Percentiles rank a stretch among this genome's conserved stretches.
phyloP scores from a whole-genome alignment of 2,888 invertebrate genomes.

The Opisthograptis luteolata region DNA sequence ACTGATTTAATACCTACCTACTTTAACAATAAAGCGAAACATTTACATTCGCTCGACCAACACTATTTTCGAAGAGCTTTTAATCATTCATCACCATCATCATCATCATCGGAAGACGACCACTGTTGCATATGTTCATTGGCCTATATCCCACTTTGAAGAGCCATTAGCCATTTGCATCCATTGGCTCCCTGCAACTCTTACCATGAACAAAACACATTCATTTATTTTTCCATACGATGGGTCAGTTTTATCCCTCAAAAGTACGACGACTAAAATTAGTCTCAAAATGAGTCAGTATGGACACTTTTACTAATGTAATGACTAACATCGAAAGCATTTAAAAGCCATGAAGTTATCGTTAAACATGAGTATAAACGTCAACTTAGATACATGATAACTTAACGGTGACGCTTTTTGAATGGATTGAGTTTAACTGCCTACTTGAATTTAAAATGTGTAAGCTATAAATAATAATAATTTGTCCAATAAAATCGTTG shows the following conservation, averaged over 20 bases:
- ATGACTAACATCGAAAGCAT: conserved; percentile 21
- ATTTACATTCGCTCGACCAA: no score
- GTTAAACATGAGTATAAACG: conserved; percentile 10
- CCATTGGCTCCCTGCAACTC: no score
- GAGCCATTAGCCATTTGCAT: no score
- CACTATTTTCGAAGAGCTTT: no score
- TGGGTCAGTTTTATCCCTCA: conserved; percentile 12
- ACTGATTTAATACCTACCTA: no score
- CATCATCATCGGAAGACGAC: no score
- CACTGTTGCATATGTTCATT: no score
- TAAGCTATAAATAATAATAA: background rate
- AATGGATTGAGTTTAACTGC: background rate
- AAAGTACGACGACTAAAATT: conserved; percentile 10
- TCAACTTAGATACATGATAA: conserved; percentile 15
- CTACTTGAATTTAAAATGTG: background rate
- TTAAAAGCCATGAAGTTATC: conserved; percentile 12
- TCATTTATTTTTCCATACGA: no score
- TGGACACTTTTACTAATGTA: conserved; percentile 20
- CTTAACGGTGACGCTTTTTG: conserved; percentile 6
- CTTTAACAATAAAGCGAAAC: no score
- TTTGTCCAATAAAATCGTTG: background rate
- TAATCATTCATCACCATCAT: no score
- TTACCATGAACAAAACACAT: no score
- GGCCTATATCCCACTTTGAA: no score
- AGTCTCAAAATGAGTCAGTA: conserved; percentile 14